phyloP scores from a whole-genome alignment of 2,797 vertebrate species.

The Sebastes itinus region DNA sequence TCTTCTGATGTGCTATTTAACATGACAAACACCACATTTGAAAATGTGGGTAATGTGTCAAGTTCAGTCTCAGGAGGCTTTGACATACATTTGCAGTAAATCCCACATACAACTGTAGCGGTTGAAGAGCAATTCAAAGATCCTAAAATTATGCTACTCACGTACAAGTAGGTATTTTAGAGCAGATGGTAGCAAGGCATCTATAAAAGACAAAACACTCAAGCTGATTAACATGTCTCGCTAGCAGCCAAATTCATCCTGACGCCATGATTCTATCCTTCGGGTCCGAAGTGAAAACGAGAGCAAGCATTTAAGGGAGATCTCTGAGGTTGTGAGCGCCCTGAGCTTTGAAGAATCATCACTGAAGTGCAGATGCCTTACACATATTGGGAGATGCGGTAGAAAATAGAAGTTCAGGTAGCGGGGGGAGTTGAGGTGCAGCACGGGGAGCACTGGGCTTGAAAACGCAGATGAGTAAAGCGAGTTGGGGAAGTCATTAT shows the following conservation, averaged over 20 bases:
- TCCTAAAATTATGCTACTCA: constrained; percentile 20
- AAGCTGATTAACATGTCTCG: constrained; percentile 49
- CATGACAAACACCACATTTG: not conserved
- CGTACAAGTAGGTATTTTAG: constrained; percentile 11
- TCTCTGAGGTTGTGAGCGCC: constrained; percentile 8
- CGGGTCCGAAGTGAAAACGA: constrained; percentile 19
- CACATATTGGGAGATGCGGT: not conserved
- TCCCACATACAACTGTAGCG: not conserved
- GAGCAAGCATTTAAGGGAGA: constrained; percentile 23
- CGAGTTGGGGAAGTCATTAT: constrained; percentile 50
- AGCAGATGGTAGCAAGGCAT: constrained; percentile 40
- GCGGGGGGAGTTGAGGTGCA: not conserved
- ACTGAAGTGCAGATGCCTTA: constrained; percentile 12
- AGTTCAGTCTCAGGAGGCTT: not conserved
- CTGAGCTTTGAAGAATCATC: constrained; percentile 15
- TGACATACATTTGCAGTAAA: constrained; percentile 20
- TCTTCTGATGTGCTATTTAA: not conserved
- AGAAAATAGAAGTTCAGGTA: constrained; percentile 12
- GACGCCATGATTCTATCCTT: constrained; percentile 17
- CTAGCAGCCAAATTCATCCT: constrained; percentile 32
- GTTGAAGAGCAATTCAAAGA: constrained; percentile 5
- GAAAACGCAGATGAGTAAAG: constrained; percentile 15
- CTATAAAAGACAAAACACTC: constrained; percentile 45
- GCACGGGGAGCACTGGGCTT: not conserved
- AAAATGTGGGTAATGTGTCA: constrained; percentile 10